A percentile compares a stretch with the other conserved stretches of the same genome.
Conservation (phyloP, 2,888 invertebrate genomes). For the Dicyrtomina minuta region DNA sequence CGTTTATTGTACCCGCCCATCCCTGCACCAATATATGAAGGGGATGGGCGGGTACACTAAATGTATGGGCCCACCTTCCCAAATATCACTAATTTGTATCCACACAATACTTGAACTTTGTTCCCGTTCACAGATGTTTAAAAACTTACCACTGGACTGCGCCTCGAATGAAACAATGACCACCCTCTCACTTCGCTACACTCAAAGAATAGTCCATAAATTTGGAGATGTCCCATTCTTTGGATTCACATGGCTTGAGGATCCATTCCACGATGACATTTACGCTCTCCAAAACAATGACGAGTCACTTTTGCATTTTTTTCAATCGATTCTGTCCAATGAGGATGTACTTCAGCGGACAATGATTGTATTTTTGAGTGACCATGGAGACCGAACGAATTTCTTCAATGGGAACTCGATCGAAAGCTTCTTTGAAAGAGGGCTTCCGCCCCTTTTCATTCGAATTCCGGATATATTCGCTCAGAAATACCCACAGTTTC, state of each 20-base stretch:
- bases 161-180: conserved; percentile 23
- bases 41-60: too few species aligned
- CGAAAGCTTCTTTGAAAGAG: conserved; percentile 74
- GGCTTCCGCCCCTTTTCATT: conserved; percentile 69
- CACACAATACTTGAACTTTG: too few species aligned
- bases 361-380: conserved; percentile 70
- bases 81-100: too few species aligned
- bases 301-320: conserved; percentile 61
- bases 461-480: conserved; percentile 67
- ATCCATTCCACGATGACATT: conserved; percentile 71
- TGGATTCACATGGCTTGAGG: conserved; percentile 77
- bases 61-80: too few species aligned
- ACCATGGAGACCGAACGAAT: conserved; percentile 77
- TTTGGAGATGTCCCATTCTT: conserved; percentile 68
- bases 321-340: conserved; percentile 63
- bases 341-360: conserved; percentile 66
- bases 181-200: conserved; percentile 69
- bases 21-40: too few species aligned
- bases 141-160: conserved; percentile 1
- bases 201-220: conserved; percentile 66
- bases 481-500: conserved; percentile 61
- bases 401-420: conserved; percentile 66
- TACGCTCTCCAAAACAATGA: conserved; percentile 71
- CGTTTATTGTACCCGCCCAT: too few species aligned
- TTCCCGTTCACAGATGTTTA: background rate